phyloP scores from a whole-genome alignment of 2,113 vertebrate genomes.

The Bufo bufo region DNA sequence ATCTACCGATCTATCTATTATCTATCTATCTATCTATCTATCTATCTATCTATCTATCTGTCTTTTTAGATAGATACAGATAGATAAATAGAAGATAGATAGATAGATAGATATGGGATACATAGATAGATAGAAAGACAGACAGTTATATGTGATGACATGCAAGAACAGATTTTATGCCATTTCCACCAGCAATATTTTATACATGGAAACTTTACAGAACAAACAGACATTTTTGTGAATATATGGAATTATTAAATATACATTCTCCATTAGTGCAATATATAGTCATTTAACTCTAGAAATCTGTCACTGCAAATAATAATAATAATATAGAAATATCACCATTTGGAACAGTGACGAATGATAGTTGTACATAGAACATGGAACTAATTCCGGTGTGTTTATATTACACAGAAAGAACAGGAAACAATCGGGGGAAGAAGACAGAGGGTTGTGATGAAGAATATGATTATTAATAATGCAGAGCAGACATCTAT shows the following conservation, averaged over 20 bases:
- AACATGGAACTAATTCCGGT: neutral
- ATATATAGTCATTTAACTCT: too few species aligned
- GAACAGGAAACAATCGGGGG: neutral
- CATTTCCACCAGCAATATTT: too few species aligned
- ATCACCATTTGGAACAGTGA: neutral
- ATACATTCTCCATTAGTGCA: too few species aligned
- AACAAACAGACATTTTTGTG: too few species aligned
- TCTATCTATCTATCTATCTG: neutral
- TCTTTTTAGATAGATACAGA: too few species aligned
- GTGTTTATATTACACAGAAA: neutral
- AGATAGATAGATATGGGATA: too few species aligned
- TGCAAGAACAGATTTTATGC: too few species aligned
- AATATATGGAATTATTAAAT: too few species aligned
- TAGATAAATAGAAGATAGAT: too few species aligned
- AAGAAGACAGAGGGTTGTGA: neutral
- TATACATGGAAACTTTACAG: too few species aligned
- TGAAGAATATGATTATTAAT: neutral
- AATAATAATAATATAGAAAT: neutral
- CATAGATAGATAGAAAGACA: neutral
- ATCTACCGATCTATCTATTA: slow-evolving; percentile 31
- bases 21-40: neutral
- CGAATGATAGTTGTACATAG: neutral
- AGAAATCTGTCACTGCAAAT: too few species aligned
- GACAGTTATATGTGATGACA: neutral
- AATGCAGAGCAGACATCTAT: neutral